Evolutionary conservation across 2,113 vertebrate species (phyloP).

Genomic region (Oryzias melastigma): DNA sequence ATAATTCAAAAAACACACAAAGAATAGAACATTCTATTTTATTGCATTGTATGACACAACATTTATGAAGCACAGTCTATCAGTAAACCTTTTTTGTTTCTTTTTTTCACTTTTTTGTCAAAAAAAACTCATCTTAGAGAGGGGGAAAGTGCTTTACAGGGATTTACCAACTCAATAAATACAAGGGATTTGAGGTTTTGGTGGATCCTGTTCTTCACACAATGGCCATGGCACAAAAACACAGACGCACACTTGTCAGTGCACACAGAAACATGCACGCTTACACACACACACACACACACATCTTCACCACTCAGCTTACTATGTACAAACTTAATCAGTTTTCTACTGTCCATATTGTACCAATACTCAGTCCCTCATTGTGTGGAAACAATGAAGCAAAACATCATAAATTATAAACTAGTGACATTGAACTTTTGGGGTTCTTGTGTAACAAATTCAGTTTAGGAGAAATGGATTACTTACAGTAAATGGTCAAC

Average conservation of each 20-base stretch:
- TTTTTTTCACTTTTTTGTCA: slow-evolving; percentile 78
- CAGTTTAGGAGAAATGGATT: slow-evolving; percentile 29
- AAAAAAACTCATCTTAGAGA: slow-evolving; percentile 85
- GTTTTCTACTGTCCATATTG: slow-evolving; percentile 61
- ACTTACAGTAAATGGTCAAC: slow-evolving; percentile 22
- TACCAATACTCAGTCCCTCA: slow-evolving; percentile 60
- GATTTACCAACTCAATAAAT: slow-evolving; percentile 96
- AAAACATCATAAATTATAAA: slow-evolving; percentile 64
- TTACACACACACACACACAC: slow-evolving; percentile 59
- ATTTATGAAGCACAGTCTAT: slow-evolving; percentile 94
- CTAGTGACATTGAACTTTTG: slow-evolving; percentile 52
- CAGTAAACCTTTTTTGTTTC: slow-evolving; percentile 68
- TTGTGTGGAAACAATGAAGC: slow-evolving; percentile 38
- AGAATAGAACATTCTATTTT: slow-evolving; percentile 69
- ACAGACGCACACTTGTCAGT: slow-evolving; percentile 81
- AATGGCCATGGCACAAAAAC: slow-evolving; percentile 84
- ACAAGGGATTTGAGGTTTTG: slow-evolving; percentile 83
- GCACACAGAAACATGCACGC: slow-evolving; percentile 57
- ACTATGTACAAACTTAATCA: slow-evolving; percentile 62
- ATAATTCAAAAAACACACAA: slow-evolving; percentile 29
- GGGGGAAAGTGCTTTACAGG: slow-evolving; percentile 97
- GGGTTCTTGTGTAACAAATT: slow-evolving; percentile 53
- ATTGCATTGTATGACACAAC: slow-evolving; percentile 92
- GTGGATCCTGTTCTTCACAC: slow-evolving; percentile 82
- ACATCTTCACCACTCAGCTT: slow-evolving; percentile 41